A percentile compares a stretch with the other conserved stretches of the same genome.
Conservation (phyloP, 2,113 vertebrate genomes). For the Ammospiza nelsoni region DNA sequence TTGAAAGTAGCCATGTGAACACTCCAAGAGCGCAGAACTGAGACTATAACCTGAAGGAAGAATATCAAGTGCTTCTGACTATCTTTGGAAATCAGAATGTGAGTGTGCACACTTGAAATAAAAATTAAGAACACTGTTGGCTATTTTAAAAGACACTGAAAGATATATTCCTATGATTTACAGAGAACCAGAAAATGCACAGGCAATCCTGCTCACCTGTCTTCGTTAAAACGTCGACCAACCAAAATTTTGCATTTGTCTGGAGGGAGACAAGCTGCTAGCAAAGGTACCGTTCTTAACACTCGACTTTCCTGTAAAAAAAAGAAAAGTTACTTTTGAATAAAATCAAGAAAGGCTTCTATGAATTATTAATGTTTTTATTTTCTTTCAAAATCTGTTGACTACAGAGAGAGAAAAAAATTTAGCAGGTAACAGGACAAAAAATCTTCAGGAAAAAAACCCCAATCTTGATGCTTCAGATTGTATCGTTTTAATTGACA, state of each 20-base stretch:
- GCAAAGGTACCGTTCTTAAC: constrained; percentile 90
- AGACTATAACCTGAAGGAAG: not conserved
- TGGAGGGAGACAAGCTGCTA: constrained; percentile 90
- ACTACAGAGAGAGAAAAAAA: not conserved
- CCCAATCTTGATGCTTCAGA: not conserved
- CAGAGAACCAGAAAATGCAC: not conserved
- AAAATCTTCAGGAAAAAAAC: not conserved
- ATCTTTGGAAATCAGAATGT: not conserved
- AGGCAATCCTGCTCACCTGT: constrained; percentile 79
- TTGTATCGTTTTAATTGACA: not conserved
- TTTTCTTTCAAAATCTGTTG: not conserved
- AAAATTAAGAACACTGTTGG: not conserved
- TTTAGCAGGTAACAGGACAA: not conserved
- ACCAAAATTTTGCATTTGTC: constrained; percentile 91
- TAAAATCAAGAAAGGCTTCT: not conserved
- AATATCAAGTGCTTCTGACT: not conserved
- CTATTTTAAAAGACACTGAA: not conserved
- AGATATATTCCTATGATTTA: not conserved
- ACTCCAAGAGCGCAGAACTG: not conserved
- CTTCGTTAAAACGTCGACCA: constrained; percentile 91
- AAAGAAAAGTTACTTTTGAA: not conserved
- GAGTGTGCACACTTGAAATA: not conserved
- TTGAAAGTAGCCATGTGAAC: not conserved
- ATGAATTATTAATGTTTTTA: not conserved
- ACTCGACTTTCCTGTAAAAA: constrained; percentile 89